Conservation (phyloP, 2,113 vertebrate species). For the Onychostoma macrolepis region DNA sequence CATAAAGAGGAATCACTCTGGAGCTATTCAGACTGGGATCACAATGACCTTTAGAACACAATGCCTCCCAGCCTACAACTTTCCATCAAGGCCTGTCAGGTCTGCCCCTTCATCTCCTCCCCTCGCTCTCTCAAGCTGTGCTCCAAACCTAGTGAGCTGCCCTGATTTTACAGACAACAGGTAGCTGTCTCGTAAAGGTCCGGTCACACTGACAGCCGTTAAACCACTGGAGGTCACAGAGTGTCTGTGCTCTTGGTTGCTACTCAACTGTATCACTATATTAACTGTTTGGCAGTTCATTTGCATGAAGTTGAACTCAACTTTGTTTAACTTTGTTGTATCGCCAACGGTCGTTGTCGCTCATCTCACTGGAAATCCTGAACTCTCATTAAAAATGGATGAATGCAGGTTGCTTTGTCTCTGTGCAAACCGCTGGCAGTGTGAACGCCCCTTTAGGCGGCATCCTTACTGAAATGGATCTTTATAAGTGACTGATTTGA, state of each 20-base stretch:
- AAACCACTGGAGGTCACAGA: background rate
- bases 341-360: background rate
- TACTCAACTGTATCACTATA: constrained; percentile 5
- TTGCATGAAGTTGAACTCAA: constrained; percentile 3
- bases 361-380: background rate
- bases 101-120: constrained; percentile 11
- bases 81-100: constrained; percentile 56
- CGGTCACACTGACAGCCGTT: background rate
- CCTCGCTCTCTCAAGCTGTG: background rate
- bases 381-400: background rate
- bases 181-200: background rate
- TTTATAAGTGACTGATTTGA: background rate
- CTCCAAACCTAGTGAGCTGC: background rate
- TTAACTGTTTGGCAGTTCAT: background rate
- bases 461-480: background rate
- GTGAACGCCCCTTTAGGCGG: background rate
- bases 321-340: background rate
- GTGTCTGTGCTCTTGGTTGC: background rate
- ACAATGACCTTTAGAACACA: constrained; percentile 69
- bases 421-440: background rate
- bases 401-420: constrained; percentile 9
- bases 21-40: constrained; percentile 68
- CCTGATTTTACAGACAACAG: background rate
- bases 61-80: constrained; percentile 53
- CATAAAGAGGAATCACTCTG: constrained; percentile 73